Evolutionary conservation across 2,888 invertebrate genomes (phyloP).

Genomic region (Phlogophora meticulosa): DNA sequence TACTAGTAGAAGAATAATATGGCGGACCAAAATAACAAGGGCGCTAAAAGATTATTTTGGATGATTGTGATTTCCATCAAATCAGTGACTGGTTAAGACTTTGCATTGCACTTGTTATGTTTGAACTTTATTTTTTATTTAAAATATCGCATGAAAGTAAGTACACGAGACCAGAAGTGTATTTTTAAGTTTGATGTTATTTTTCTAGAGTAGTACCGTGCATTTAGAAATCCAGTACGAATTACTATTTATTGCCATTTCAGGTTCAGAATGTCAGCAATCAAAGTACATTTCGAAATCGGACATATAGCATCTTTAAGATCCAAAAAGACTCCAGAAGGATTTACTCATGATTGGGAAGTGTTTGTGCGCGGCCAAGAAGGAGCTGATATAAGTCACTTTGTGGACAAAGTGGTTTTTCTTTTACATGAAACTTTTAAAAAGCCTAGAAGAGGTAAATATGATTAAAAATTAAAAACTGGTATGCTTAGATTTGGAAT

Average conservation of each 20-base stretch:
- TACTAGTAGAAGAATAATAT: constrained; percentile 77
- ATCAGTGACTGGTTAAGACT: constrained; percentile 71
- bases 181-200: constrained; percentile 57
- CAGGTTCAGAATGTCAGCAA: constrained; percentile 82
- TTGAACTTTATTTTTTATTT: constrained; percentile 55
- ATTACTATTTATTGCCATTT: constrained; percentile 59
- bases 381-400: constrained; percentile 96
- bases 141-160: constrained; percentile 67
- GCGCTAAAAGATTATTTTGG: constrained; percentile 89
- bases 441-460: constrained; percentile 96
- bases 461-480: constrained; percentile 10
- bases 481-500: constrained; percentile 17
- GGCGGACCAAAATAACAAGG: constrained; percentile 91
- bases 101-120: constrained; percentile 68
- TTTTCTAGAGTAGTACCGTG: constrained; percentile 65
- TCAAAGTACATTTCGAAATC: constrained; percentile 96
- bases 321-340: constrained; percentile 95
- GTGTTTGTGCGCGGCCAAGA: constrained; percentile 97
- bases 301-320: constrained; percentile 97
- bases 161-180: constrained; percentile 54
- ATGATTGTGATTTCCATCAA: constrained; percentile 72
- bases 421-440: constrained; percentile 97
- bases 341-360: constrained; percentile 99
- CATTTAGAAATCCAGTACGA: constrained; percentile 58
- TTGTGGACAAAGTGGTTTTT: constrained; percentile 98